A percentile compares a stretch with the other conserved stretches of the same genome.
phyloP scores from a whole-genome alignment of 2,113 vertebrate genomes.

The Phylloscopus trochiloides region DNA sequence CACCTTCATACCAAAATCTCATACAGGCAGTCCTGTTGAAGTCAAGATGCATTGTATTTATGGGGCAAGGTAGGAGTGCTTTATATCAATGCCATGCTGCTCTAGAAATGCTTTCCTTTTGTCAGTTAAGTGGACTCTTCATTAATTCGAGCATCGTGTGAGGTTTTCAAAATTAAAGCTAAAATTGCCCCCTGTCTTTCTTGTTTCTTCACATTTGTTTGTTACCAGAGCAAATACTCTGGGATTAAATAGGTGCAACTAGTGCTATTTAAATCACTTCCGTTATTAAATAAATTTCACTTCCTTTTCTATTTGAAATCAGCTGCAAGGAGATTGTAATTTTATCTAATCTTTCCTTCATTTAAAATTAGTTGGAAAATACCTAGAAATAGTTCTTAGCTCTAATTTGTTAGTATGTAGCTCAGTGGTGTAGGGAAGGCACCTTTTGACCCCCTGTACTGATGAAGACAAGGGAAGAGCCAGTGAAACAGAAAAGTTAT shows the following conservation, averaged over 20 bases:
- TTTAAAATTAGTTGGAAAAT: neutral
- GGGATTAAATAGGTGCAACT: neutral
- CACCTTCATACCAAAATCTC: neutral
- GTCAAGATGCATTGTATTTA: neutral
- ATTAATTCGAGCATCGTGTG: rapidly evolving
- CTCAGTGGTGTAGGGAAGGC: neutral
- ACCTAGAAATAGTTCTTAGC: neutral
- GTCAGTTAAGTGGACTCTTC: neutral
- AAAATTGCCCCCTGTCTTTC: neutral
- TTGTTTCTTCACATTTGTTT: neutral
- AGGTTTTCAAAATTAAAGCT: neutral
- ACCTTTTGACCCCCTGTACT: neutral
- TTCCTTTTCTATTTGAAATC: neutral
- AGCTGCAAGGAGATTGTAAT: neutral
- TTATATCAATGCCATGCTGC: neutral
- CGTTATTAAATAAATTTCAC: neutral
- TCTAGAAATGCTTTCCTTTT: neutral
- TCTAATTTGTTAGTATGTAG: neutral
- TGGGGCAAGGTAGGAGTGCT: neutral
- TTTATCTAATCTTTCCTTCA: neutral
- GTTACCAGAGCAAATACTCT: neutral
- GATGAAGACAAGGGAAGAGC: neutral
- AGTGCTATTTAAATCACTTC: neutral
- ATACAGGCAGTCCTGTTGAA: neutral
- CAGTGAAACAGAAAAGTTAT: neutral